These are phyloP conservation scores for Eulemur albifrons DNA, from an alignment of 2,797 vertebrate species.

Conservation along the genomic window DNA sequence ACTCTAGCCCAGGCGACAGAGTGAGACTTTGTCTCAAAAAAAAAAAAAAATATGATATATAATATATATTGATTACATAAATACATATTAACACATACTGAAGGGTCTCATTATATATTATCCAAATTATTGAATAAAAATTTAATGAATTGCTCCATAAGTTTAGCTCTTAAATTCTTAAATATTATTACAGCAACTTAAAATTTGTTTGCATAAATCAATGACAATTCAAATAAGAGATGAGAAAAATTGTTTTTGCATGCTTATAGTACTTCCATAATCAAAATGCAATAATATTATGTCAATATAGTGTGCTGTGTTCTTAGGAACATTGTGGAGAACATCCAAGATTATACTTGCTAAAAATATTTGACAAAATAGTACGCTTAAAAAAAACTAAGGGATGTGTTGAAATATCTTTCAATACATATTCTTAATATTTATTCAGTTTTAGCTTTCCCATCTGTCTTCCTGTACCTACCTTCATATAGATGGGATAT, in stretches of 20 bases:
- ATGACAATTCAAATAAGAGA: constrained; percentile 4
- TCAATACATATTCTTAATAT: neutral
- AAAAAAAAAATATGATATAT: no score
- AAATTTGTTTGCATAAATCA: neutral
- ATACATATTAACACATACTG: neutral
- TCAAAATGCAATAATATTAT: neutral
- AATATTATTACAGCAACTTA: constrained; percentile 1
- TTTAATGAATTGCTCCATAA: neutral
- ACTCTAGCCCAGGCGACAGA: neutral
- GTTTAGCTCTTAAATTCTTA: neutral
- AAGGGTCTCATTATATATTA: neutral
- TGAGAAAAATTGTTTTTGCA: neutral
- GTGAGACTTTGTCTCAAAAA: neutral
- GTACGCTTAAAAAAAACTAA: neutral
- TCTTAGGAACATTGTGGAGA: constrained; percentile 1
- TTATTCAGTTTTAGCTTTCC: constrained; percentile 13
- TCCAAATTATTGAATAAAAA: neutral
- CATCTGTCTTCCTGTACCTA: neutral
- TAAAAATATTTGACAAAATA: constrained; percentile 32
- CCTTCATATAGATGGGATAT: neutral
- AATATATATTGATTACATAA: neutral
- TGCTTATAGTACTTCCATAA: neutral
- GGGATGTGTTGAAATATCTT: constrained; percentile 10
- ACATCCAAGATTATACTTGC: neutral
- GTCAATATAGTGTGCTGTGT: neutral